Evolutionary conservation across 2,888 invertebrate species (phyloP), one percentile per base, ranked within the genome.

Genomic region (Heliconius ismenius): DNA sequence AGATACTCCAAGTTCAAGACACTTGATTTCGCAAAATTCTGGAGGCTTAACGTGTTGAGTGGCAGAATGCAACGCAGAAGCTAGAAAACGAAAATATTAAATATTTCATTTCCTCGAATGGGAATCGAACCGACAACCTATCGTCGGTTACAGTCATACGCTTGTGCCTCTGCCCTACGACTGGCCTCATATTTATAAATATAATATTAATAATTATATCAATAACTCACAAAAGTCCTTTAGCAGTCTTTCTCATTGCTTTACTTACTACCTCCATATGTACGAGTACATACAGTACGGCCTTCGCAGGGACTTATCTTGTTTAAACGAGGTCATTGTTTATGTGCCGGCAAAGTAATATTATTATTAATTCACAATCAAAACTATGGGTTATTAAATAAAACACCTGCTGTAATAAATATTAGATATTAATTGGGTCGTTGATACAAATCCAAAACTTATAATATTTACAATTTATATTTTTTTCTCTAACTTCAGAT

Each of bases 251-350:
- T 70, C 32, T 70, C 32, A 69, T 69, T 69, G n/a, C 21, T 69
- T 69, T 28, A 54, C 54, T 70, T 32, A 54, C 54, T 69, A 36
- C 7, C 9, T n/a, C 9, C 54, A 54, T n/a, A n/a, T 54, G n/a
- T 54, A n/a, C n/a, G n/a, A n/a, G n/a, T n/a, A 54, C 54, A 58
- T 58, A 69, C 13, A 58, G 15, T n/a, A 7, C 58, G 58, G 15
- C 70, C 70, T 70, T 58, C 70, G 21, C 70, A 58, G 54, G 58
- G 70, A 70, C 32, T 58, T 70, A 70, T 70, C 70, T 70, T 58
- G 70, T 70, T 70, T 58, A 70, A 70, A 70, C 32, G 70, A 58
- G 70, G 70, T 58, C 70, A 70, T 32, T 36, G 70, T 36, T 70
- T 70, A 58, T 70, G 32, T 13, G 15, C n/a, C 70, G 13, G 32